These are phyloP conservation scores for Aplidium turbinatum DNA, from an alignment of 23 tunicate genomes.

Conservation along the genomic window DNA sequence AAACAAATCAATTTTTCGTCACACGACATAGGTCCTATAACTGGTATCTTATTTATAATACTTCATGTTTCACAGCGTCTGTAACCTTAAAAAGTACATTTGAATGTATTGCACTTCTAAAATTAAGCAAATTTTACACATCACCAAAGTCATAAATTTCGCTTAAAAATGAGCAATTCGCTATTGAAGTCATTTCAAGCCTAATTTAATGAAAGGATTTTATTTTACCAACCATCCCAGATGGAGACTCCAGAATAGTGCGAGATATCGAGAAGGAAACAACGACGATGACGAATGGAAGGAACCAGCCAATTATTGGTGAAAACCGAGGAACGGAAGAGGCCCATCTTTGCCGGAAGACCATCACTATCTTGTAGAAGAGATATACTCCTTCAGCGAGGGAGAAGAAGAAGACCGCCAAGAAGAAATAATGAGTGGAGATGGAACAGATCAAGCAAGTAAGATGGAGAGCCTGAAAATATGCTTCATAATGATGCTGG, in stretches of 20 bases:
- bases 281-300: slow-evolving; percentile 45
- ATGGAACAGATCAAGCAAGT: slow-evolving; percentile 60
- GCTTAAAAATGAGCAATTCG: too few species aligned
- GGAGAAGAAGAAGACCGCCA: slow-evolving; percentile 77
- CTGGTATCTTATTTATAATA: not conserved
- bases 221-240: not conserved
- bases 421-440: slow-evolving; percentile 67
- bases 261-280: slow-evolving; percentile 29
- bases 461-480: slow-evolving; percentile 19
- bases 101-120: too few species aligned
- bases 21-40: not conserved
- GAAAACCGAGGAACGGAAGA: slow-evolving; percentile 44
- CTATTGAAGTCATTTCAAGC: too few species aligned
- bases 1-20: not conserved
- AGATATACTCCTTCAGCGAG: slow-evolving; percentile 82
- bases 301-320: slow-evolving; percentile 73
- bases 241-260: not conserved
- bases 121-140: too few species aligned
- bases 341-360: slow-evolving; percentile 55
- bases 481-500: too few species aligned
- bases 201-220: too few species aligned
- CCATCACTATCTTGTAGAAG: slow-evolving; percentile 85
- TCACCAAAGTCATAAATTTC: too few species aligned
- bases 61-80: not conserved
- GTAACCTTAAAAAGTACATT: too few species aligned